These are phyloP conservation scores for Anaspis maculata DNA, from an alignment of 2,888 invertebrate genomes.

Conservation along the genomic window DNA sequence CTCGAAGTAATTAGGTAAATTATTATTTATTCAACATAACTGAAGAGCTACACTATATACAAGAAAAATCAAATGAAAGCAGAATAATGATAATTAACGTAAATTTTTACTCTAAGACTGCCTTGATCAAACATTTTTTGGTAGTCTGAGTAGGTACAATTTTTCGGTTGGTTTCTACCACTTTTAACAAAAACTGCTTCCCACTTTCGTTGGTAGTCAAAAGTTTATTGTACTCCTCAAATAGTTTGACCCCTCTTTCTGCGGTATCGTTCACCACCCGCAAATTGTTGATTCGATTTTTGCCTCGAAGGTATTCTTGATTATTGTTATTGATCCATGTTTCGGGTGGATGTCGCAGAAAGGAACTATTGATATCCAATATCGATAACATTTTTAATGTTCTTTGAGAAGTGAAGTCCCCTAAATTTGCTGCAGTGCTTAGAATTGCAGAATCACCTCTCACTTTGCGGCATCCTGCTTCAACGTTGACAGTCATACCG, in stretches of 20 bases:
- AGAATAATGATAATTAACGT: too few species aligned
- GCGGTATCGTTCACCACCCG: too few species aligned
- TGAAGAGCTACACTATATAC: too few species aligned
- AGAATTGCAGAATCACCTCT: background rate
- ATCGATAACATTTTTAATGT: conserved; percentile 3
- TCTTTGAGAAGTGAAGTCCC: conserved; percentile 6
- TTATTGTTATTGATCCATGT: conserved; percentile 13
- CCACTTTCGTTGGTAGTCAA: background rate
- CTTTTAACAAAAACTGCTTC: background rate
- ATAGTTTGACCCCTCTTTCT: conserved; percentile 19
- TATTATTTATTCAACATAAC: too few species aligned
- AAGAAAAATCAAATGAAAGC: too few species aligned
- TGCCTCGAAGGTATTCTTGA: too few species aligned
- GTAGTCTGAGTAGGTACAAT: too few species aligned
- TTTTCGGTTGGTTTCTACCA: too few species aligned
- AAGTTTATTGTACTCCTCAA: conserved; percentile 3
- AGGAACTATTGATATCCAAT: conserved; percentile 7
- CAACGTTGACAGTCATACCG: background rate
- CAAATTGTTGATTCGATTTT: too few species aligned
- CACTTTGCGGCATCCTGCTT: background rate
- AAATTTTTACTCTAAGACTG: too few species aligned
- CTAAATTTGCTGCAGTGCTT: conserved; percentile 1
- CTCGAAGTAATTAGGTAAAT: too few species aligned
- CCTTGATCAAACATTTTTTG: too few species aligned
- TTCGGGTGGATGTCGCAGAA: conserved; percentile 7